phyloP scores from a whole-genome alignment of 1,140 invertebrate species.

The Caerostris darwini region DNA sequence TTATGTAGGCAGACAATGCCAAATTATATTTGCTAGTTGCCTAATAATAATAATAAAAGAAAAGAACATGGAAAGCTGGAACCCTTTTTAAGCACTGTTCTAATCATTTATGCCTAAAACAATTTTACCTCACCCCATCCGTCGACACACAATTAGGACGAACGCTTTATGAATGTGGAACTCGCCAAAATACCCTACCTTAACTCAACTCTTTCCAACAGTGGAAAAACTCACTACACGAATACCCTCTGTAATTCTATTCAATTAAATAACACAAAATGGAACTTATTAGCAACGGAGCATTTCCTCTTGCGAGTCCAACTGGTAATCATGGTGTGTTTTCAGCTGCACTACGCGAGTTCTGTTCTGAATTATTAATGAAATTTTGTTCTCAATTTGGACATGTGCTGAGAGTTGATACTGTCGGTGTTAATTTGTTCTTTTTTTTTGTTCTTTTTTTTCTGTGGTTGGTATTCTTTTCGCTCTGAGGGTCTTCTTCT shows the following conservation, averaged over 20 bases:
- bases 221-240: background rate
- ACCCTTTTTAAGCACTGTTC: too few relatives aligned
- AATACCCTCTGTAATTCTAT: constrained; percentile 45
- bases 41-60: too few relatives aligned
- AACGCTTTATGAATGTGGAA: constrained; percentile 14
- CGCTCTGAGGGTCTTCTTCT: background rate
- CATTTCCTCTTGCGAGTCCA: constrained; percentile 13
- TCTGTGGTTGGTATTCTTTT: background rate
- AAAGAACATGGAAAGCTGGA: too few relatives aligned
- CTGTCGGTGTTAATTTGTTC: constrained; percentile 35
- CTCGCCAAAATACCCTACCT: background rate
- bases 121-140: background rate
- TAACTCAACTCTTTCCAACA: background rate
- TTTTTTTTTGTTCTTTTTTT: background rate
- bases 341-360: constrained; percentile 3
- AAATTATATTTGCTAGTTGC: too few relatives aligned
- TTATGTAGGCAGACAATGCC: too few relatives aligned
- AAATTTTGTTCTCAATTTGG: background rate
- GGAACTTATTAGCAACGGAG: constrained; percentile 31
- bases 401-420: background rate
- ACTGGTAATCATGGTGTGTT: constrained; percentile 24
- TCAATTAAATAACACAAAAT: constrained; percentile 55
- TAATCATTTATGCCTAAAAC: constrained; percentile 22
- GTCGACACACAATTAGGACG: constrained; percentile 25
- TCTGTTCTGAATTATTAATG: constrained; percentile 45